Percentiles rank a stretch among this genome's conserved stretches.
phyloP scores from a whole-genome alignment of 2,888 invertebrate genomes.

The Nomada fabriciana region DNA sequence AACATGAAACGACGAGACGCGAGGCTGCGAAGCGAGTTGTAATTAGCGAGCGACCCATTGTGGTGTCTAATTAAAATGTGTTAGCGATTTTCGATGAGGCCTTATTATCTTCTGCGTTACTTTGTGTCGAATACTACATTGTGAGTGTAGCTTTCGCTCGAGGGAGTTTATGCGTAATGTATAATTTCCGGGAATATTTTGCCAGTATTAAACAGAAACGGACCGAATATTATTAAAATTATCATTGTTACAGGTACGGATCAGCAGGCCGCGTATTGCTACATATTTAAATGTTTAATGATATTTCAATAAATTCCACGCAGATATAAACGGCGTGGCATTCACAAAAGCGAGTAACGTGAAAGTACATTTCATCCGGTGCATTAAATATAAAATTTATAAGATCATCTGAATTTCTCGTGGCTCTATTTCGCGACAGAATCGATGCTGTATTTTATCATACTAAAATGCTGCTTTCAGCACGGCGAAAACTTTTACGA shows the following conservation, averaged over 20 bases:
- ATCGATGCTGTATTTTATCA: background rate
- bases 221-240: too few species aligned
- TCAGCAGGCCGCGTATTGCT: too few species aligned
- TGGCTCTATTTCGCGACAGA: background rate
- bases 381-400: constrained; percentile 32
- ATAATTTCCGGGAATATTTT: too few species aligned
- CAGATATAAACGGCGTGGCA: background rate
- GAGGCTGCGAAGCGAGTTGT: constrained; percentile 2
- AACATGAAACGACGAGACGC: constrained; percentile 5
- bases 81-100: background rate
- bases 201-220: too few species aligned
- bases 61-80: constrained; percentile 26
- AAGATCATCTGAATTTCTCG: background rate
- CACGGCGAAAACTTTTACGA: constrained; percentile 6
- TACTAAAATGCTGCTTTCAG: background rate
- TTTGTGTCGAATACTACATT: background rate
- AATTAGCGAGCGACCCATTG: constrained; percentile 11
- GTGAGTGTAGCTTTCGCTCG: background rate
- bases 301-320: background rate
- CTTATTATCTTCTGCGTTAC: too few species aligned
- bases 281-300: too few species aligned
- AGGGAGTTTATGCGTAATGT: too few species aligned
- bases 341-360: background rate
- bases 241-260: too few species aligned
- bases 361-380: background rate